Evolutionary conservation across 1,140 invertebrate species (phyloP).

Genomic region (Bombus superbus): DNA sequence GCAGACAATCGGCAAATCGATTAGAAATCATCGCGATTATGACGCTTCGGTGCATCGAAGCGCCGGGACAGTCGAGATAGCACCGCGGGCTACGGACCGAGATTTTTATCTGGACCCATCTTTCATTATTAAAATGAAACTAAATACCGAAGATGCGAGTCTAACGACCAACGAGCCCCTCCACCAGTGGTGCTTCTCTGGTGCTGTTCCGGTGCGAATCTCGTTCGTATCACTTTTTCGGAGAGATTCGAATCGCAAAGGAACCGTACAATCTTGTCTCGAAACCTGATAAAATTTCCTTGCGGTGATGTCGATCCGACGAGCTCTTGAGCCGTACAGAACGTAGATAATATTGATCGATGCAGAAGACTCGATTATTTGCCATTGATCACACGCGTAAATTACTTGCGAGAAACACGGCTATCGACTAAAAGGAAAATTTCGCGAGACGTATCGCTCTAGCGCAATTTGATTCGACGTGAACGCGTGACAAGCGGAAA

Average conservation of each 20-base stretch:
- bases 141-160: constrained; percentile 77
- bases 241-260: not conserved
- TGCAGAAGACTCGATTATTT: no score
- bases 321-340: no score
- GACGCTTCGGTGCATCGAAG: constrained; percentile 71
- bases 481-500: not conserved
- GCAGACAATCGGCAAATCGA: constrained; percentile 78
- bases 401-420: not conserved
- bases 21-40: constrained; percentile 80
- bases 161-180: constrained; percentile 68
- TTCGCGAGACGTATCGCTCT: not conserved
- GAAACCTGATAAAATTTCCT: no score
- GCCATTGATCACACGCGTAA: not conserved
- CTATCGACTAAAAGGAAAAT: not conserved
- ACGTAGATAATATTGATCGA: no score
- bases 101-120: constrained; percentile 77
- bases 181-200: constrained; percentile 67
- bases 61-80: constrained; percentile 56
- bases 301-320: no score
- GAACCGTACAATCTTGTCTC: no score
- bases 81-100: constrained; percentile 43
- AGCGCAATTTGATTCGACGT: not conserved
- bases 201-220: not conserved
- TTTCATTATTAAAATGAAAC: constrained; percentile 80
- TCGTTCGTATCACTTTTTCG: not conserved